These are phyloP conservation scores for Osmoderma eremita DNA, from an alignment of 2,888 invertebrate genomes.

Conservation along the genomic window DNA sequence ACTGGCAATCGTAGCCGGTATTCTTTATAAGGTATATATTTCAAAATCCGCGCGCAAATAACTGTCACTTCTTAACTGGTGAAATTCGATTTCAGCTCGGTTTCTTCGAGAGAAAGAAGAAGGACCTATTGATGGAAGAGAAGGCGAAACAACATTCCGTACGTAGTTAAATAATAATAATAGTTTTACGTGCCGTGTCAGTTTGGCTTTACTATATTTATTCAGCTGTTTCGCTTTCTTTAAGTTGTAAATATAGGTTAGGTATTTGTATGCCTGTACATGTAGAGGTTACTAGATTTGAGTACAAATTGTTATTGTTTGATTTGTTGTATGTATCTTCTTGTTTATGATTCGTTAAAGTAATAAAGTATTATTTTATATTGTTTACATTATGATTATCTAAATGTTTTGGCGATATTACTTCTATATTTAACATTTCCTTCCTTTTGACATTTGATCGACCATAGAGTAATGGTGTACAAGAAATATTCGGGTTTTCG, in stretches of 20 bases:
- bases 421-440: too few species aligned
- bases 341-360: too few species aligned
- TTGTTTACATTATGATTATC: too few species aligned
- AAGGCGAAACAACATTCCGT: constrained; percentile 40
- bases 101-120: constrained; percentile 65
- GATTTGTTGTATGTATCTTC: too few species aligned
- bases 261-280: not conserved
- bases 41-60: not conserved
- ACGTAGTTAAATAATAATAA: constrained; percentile 7
- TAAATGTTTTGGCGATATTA: too few species aligned
- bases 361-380: too few species aligned
- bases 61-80: not conserved
- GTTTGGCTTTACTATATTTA: not conserved
- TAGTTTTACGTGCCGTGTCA: not conserved
- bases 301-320: too few species aligned
- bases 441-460: too few species aligned
- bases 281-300: not conserved
- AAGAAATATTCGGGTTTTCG: too few species aligned
- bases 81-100: constrained; percentile 59
- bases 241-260: not conserved
- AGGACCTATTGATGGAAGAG: constrained; percentile 64
- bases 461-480: too few species aligned
- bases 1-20: constrained; percentile 60
- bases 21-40: constrained; percentile 55
- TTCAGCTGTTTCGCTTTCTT: not conserved